phyloP scores from a whole-genome alignment of 1,140 invertebrate genomes.

The Limonius californicus region DNA sequence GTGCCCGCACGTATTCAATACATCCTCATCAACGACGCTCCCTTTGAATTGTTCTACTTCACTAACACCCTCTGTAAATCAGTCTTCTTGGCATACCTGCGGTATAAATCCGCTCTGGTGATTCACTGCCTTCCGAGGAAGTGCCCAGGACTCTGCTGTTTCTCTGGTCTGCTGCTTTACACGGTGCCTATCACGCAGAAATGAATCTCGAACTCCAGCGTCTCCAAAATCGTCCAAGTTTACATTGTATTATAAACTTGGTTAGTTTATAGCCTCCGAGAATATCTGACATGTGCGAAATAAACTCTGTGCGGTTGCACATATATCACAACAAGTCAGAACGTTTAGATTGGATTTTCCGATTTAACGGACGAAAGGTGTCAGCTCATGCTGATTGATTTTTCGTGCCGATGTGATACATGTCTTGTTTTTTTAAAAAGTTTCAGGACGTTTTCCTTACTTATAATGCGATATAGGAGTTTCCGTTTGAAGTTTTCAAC shows the following conservation, averaged over 20 bases:
- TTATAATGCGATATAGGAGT: too few relatives aligned
- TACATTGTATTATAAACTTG: constrained; percentile 36
- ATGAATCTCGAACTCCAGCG: neutral
- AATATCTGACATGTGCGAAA: constrained; percentile 39
- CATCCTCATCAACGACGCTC: neutral
- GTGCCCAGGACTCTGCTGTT: too few relatives aligned
- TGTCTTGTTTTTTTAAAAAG: constrained; percentile 21
- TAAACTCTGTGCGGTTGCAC: constrained; percentile 32
- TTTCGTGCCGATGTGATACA: constrained; percentile 27
- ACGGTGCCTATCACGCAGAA: neutral
- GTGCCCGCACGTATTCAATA: neutral
- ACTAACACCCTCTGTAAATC: neutral
- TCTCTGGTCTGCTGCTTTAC: too few relatives aligned
- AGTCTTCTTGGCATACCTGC: neutral
- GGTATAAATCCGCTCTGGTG: neutral
- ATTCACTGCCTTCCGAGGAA: neutral
- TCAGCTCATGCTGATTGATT: constrained; percentile 39
- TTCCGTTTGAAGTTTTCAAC: too few relatives aligned
- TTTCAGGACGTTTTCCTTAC: too few relatives aligned
- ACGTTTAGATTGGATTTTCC: constrained; percentile 40
- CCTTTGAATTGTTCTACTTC: neutral
- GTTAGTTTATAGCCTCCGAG: constrained; percentile 36
- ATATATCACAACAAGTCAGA: constrained; percentile 41
- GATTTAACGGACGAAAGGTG: constrained; percentile 33
- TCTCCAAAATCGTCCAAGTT: constrained; percentile 7